Evolutionary conservation across 2,888 invertebrate genomes (phyloP), one percentile per base, ranked within the genome.

Genomic region (Molanna angustata): DNA sequence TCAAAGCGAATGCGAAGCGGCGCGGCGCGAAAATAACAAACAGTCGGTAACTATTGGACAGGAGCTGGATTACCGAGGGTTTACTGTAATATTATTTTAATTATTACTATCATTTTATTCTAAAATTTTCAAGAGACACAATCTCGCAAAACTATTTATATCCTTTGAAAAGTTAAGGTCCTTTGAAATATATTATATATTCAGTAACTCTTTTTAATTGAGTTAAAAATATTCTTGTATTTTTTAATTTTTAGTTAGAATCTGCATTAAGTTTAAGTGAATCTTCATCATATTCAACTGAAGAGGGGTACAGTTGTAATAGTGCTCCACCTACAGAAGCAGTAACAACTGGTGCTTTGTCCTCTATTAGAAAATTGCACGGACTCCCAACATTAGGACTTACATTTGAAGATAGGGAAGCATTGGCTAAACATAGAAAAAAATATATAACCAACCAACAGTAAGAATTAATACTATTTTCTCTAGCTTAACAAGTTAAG

Each of bases 401-500:
- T 48, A 67, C 67, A 2, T 69, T 66, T 59, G 72, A 72, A 48
- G 72, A 73, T 56, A 68, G 71, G 55, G 68, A 71, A 50, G 67
- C 70, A 21, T 67, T 71, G 58, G 66, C 71, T 2, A 64, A 69
- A 45, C 69, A 69, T 46, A 71, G 69, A 59, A 69, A 69, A 53
- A 67, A 65, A 20, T n/a, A 13, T 18, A 13, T n/a, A 35, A 13
- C 6, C 21, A 21, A 21, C 4, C 32, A 49, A 20, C 21, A 35
- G 50, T 50, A 43, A 37, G 50, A 11, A 6, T 4, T 13, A 33
- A 27, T 7, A 11, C 6, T 27, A 27, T 7, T 7, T 6, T 27
- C 6, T 27, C 27, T 27, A 27, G 27, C 27, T 11, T 27, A 7
- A 27, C 6, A 27, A 27, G 6, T 7, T 27, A 27, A 27, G 6